Percentiles rank a stretch among this genome's conserved stretches.
Conservation (phyloP, 2,113 vertebrate species). For the Morone chrysops region DNA sequence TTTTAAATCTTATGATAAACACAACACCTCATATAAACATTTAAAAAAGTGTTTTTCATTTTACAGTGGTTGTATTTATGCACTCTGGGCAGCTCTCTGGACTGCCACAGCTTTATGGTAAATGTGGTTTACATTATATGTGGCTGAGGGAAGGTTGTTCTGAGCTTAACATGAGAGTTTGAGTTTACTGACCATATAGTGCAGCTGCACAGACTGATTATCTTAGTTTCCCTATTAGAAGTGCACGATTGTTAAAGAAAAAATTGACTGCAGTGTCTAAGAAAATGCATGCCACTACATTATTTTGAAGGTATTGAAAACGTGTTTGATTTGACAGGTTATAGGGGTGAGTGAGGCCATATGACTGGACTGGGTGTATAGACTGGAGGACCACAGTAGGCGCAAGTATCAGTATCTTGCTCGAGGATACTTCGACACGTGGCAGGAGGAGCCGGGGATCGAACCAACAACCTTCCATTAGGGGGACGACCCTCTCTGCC, state of each 20-base stretch:
- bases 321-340: background rate
- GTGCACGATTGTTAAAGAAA: background rate
- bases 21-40: background rate
- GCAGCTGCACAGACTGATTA: background rate
- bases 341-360: background rate
- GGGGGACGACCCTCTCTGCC: too few species aligned
- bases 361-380: background rate
- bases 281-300: background rate
- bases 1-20: background rate
- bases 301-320: background rate
- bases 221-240: background rate
- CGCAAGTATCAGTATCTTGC: background rate
- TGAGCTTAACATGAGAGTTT: background rate
- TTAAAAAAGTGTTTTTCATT: background rate
- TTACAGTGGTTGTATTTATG: background rate
- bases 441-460: too few species aligned
- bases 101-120: conserved; percentile 2
- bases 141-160: background rate
- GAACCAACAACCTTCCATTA: too few species aligned
- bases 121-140: background rate
- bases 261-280: background rate
- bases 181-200: background rate
- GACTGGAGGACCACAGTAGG: background rate
- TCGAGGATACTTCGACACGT: too few species aligned
- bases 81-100: background rate